Conservation (phyloP, 1,140 invertebrate genomes). For the Nomia melanderi region DNA sequence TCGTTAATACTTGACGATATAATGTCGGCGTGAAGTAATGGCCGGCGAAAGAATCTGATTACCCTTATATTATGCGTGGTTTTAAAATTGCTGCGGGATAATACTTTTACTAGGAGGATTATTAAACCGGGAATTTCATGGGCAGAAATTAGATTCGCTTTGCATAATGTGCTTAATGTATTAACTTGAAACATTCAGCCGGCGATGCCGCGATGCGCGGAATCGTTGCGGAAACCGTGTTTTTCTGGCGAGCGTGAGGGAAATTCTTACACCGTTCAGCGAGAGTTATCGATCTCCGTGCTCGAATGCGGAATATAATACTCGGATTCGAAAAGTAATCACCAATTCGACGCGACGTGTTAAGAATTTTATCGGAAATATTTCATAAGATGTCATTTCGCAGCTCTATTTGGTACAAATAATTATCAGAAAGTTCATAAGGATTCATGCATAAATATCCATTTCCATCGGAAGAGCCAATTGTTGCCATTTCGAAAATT, state of each 20-base stretch:
- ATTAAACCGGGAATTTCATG: constrained; percentile 1
- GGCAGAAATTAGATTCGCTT: neutral
- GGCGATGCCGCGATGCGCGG: too few species aligned
- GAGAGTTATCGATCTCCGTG: too few species aligned
- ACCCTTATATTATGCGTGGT: neutral
- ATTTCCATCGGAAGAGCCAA: too few species aligned
- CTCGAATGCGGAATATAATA: too few species aligned
- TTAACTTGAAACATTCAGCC: neutral
- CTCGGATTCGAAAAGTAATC: too few species aligned
- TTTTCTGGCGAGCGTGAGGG: neutral
- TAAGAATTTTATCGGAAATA: too few species aligned
- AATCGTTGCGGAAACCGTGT: neutral
- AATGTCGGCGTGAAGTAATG: constrained; percentile 7
- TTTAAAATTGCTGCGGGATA: constrained; percentile 6
- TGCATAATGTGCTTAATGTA: neutral
- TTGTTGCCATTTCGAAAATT: too few species aligned
- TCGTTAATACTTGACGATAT: neutral
- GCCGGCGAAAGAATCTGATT: constrained; percentile 14
- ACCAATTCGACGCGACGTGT: too few species aligned
- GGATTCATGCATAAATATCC: too few species aligned
- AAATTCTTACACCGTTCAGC: neutral
- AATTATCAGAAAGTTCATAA: too few species aligned
- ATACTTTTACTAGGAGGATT: neutral
- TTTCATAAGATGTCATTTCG: too few species aligned
- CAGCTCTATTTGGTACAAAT: too few species aligned